Conservation (phyloP, 1,140 invertebrate species). For the Drosophila sp. region DNA sequence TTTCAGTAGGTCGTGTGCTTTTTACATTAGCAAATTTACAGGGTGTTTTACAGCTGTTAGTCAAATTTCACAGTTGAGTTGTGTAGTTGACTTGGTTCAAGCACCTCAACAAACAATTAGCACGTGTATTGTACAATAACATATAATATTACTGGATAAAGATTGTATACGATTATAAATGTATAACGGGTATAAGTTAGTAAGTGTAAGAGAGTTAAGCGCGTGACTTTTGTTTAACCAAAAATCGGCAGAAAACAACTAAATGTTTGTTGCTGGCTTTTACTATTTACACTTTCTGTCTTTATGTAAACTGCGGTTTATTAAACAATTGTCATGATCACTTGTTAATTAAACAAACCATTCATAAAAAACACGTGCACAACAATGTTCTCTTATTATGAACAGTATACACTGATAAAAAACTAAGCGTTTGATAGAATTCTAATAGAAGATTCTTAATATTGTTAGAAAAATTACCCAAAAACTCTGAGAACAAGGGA, state of each 20-base stretch:
- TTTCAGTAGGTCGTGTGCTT: neutral
- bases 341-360: conserved; percentile 26
- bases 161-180: neutral
- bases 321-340: conserved; percentile 18
- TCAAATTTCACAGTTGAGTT: conserved; percentile 14
- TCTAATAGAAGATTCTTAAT: too few relatives aligned
- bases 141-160: conserved; percentile 1
- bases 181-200: conserved; percentile 44
- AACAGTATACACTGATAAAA: too few relatives aligned
- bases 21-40: neutral
- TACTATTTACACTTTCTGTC: conserved; percentile 38
- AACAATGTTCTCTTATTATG: neutral
- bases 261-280: conserved; percentile 33
- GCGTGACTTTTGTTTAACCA: conserved; percentile 45
- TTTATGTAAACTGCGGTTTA: conserved; percentile 35
- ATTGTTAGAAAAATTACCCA: neutral
- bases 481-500: neutral
- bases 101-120: conserved; percentile 46
- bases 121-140: conserved; percentile 43
- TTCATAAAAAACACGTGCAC: conserved; percentile 23
- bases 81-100: conserved; percentile 44
- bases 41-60: conserved; percentile 15
- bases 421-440: too few relatives aligned
- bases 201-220: conserved; percentile 24
- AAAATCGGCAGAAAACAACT: conserved; percentile 26